Evolutionary conservation across 30 jellyfish, hydroid and myxozoan genomes (phyloP).

Genomic region (Morbakka virulenta): DNA sequence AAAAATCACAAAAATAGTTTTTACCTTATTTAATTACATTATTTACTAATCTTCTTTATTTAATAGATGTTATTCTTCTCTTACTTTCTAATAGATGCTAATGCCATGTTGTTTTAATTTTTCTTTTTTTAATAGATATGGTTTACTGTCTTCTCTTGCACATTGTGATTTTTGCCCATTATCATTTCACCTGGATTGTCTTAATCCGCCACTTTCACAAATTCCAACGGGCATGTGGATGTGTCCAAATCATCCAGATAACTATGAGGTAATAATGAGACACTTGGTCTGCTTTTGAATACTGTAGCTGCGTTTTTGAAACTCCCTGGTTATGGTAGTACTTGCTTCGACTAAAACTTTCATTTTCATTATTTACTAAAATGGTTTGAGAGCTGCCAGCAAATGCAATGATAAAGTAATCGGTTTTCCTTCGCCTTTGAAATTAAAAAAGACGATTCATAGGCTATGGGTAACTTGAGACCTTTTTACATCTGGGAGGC

Average conservation of each 20-base stretch:
- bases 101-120: not conserved
- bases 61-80: not conserved
- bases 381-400: no score
- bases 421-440: no score
- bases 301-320: not conserved
- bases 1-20: no score
- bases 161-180: constrained; percentile 97
- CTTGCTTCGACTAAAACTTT: not conserved
- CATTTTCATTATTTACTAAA: not conserved
- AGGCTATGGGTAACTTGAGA: no score
- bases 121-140: constrained; percentile 36
- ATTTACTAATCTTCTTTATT: not conserved
- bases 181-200: constrained; percentile 90
- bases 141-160: constrained; percentile 34
- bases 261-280: constrained; percentile 69
- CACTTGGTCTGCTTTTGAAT: not conserved
- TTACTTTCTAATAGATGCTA: not conserved
- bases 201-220: constrained; percentile 92
- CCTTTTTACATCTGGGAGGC: no score
- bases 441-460: no score
- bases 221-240: constrained; percentile 95
- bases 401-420: no score
- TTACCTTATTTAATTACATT: no score
- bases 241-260: constrained; percentile 98
- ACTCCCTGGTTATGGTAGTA: no score